A percentile compares a stretch with the other conserved stretches of the same genome.
These are phyloP conservation scores for Aproaerema taeniolella DNA, from an alignment of 2,888 invertebrate species.

Conservation along the genomic window DNA sequence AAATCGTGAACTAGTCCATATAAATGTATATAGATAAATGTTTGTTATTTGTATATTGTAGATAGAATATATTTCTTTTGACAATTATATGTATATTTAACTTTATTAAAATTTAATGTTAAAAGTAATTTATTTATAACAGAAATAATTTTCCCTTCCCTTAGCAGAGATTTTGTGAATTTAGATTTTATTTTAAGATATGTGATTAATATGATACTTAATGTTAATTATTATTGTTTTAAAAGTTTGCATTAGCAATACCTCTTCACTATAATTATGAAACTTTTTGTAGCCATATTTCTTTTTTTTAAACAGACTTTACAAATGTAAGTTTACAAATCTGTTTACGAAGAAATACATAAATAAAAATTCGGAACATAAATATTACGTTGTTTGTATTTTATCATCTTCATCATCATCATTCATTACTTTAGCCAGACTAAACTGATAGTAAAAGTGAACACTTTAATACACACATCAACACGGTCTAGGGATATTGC, in stretches of 20 bases:
- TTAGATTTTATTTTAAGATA: constrained; percentile 10
- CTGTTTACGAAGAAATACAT: constrained; percentile 71
- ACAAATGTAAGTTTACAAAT: constrained; percentile 71
- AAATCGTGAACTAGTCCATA: constrained; percentile 73
- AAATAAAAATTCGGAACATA: constrained; percentile 70
- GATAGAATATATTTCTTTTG: constrained; percentile 75
- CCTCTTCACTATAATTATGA: constrained; percentile 48
- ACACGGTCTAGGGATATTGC: too few species aligned
- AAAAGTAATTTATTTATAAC: constrained; percentile 61
- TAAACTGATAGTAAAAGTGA: too few species aligned
- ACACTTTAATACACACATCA: too few species aligned
- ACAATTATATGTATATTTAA: constrained; percentile 61
- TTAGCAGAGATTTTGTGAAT: constrained; percentile 49
- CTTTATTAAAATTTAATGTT: constrained; percentile 60
- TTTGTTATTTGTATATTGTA: constrained; percentile 78
- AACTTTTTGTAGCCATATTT: constrained; percentile 70
- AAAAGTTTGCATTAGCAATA: constrained; percentile 48
- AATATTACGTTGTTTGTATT: not conserved
- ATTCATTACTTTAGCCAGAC: not conserved
- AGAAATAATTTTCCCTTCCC: constrained; percentile 41
- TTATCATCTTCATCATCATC: not conserved
- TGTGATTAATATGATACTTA: constrained; percentile 22
- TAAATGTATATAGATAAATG: constrained; percentile 75
- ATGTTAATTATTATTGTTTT: constrained; percentile 44
- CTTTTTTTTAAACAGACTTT: constrained; percentile 69